Conservation (phyloP, 2,113 vertebrate genomes). For the rat (Rattus norvegicus) region GRCr8 NC_086023.1:147359001-147359500, state of each 20-base stretch:
- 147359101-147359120: not conserved
- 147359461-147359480: slow-evolving; percentile 36
- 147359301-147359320: no score
- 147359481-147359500: slow-evolving; percentile 12
- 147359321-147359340: no score
- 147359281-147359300: no score
- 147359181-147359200: not conserved
- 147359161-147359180: slow-evolving; percentile 37
- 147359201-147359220: not conserved
- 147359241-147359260: no score
- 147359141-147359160: slow-evolving; percentile 1
- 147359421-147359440: slow-evolving; percentile 27
- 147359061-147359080: not conserved
- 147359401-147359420: no score
- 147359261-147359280: no score
- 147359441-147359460: not conserved
- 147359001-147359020: not conserved
- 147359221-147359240: slow-evolving; percentile 7
- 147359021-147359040: not conserved
- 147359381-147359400: no score
- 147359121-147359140: slow-evolving; percentile 20
- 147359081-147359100: no score
- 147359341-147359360: no score
- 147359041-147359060: not conserved
- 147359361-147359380: no score